A percentile compares a stretch with the other conserved stretches of the same genome.
phyloP scores from a whole-genome alignment of 2,888 invertebrate species.

The Dyspetes luteomarginatus region DNA sequence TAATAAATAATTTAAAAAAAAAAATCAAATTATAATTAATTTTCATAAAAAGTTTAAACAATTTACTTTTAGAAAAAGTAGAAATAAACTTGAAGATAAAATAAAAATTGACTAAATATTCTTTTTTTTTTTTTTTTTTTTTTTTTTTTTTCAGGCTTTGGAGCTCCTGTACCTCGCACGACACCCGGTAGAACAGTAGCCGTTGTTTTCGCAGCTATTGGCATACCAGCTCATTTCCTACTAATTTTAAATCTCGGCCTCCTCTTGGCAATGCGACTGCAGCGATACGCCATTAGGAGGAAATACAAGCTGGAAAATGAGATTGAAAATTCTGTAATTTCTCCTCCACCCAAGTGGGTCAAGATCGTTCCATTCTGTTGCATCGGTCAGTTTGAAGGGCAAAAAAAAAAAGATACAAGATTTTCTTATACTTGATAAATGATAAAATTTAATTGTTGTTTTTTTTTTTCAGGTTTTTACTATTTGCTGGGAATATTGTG shows the following conservation, averaged over 20 bases:
- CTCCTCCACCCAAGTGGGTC: constrained; percentile 77
- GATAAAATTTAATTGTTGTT: not conserved
- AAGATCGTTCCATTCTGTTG: constrained; percentile 77
- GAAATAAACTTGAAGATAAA: too few relatives aligned
- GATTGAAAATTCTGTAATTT: constrained; percentile 66
- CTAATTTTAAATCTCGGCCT: constrained; percentile 86
- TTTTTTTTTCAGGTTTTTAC: constrained; percentile 81
- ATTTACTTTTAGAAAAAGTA: too few relatives aligned
- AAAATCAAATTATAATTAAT: too few relatives aligned
- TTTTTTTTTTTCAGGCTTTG: constrained; percentile 86
- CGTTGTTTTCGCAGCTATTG: constrained; percentile 87
- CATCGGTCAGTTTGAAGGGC: constrained; percentile 73
- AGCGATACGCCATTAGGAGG: constrained; percentile 81
- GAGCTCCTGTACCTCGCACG: constrained; percentile 89
- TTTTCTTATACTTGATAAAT: not conserved
- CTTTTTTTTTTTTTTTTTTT: not conserved
- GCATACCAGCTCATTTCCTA: constrained; percentile 88
- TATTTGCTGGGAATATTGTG: constrained; percentile 86
- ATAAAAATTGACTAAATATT: not conserved
- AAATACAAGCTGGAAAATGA: constrained; percentile 67
- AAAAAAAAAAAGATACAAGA: not conserved
- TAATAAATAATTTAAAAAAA: too few relatives aligned
- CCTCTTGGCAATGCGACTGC: constrained; percentile 84
- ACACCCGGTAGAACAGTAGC: constrained; percentile 86
- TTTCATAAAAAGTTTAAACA: too few relatives aligned